phyloP scores from a whole-genome alignment of 2,113 vertebrate genomes.

The Hoplias malabaricus region DNA sequence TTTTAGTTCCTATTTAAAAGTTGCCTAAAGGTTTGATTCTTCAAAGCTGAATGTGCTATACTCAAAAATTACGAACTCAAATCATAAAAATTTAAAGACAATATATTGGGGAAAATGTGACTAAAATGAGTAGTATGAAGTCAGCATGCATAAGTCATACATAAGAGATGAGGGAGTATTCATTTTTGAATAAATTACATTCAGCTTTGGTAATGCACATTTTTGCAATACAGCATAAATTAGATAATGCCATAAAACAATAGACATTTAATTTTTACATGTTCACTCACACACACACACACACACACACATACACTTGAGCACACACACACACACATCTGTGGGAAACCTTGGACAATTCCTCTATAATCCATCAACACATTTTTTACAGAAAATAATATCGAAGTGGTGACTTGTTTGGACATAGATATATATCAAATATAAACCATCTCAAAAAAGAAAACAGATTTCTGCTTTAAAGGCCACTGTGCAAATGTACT shows the following conservation, averaged over 20 bases:
- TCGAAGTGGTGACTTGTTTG: no score
- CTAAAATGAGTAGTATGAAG: neutral
- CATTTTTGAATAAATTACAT: neutral
- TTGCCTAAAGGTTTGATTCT: no score
- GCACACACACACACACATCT: neutral
- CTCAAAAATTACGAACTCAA: no score
- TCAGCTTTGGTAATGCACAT: neutral
- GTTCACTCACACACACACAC: neutral
- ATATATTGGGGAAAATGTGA: neutral
- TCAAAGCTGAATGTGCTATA: no score
- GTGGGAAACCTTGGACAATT: neutral
- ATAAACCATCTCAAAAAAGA: no score
- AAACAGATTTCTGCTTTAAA: no score
- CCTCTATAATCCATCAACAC: neutral
- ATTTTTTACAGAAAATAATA: neutral
- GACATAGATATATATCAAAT: no score
- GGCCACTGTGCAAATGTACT: no score
- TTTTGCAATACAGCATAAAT: neutral
- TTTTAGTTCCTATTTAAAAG: no score
- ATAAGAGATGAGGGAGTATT: neutral
- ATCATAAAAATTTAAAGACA: no score
- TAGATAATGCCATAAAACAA: neutral
- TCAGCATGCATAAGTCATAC: neutral
- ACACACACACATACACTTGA: neutral
- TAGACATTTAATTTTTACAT: neutral